A percentile compares a stretch with the other conserved stretches of the same genome.
phyloP scores from a whole-genome alignment of 2,113 vertebrate species.

The Pedionomus torquatus region DNA sequence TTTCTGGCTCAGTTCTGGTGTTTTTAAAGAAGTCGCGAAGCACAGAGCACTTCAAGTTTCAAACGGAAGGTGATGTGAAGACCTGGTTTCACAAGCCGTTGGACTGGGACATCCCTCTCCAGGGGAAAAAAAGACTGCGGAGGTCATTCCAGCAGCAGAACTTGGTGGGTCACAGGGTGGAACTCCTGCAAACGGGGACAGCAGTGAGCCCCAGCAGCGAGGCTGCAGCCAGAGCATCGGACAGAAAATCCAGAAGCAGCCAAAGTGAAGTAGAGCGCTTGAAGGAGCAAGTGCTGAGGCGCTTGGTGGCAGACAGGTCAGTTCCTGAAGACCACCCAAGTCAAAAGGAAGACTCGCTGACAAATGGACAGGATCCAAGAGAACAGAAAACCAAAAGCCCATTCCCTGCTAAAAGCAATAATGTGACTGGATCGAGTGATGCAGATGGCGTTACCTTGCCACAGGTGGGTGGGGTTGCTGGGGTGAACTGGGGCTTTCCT shows the following conservation, averaged over 20 bases:
- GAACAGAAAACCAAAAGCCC: background rate
- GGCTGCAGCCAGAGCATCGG: background rate
- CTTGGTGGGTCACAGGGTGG: background rate
- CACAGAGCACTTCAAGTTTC: conserved; percentile 31
- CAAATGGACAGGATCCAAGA: background rate
- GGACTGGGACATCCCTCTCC: conserved; percentile 18
- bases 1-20: conserved; percentile 67
- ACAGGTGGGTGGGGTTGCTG: conserved; percentile 59
- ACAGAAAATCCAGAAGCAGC: background rate
- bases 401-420: background rate
- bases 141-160: conserved; percentile 13
- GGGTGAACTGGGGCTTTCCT: background rate
- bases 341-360: background rate
- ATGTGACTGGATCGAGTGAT: background rate
- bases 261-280: background rate
- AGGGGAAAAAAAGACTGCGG: background rate
- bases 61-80: background rate
- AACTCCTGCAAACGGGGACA: background rate
- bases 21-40: conserved; percentile 70
- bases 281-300: background rate
- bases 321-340: background rate
- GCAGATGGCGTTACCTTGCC: background rate
- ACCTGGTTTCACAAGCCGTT: conserved; percentile 21
- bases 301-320: background rate
- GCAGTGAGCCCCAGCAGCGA: background rate